Evolutionary conservation across 2,888 invertebrate species (phyloP).

Genomic region (Ischnus inquisitorius): DNA sequence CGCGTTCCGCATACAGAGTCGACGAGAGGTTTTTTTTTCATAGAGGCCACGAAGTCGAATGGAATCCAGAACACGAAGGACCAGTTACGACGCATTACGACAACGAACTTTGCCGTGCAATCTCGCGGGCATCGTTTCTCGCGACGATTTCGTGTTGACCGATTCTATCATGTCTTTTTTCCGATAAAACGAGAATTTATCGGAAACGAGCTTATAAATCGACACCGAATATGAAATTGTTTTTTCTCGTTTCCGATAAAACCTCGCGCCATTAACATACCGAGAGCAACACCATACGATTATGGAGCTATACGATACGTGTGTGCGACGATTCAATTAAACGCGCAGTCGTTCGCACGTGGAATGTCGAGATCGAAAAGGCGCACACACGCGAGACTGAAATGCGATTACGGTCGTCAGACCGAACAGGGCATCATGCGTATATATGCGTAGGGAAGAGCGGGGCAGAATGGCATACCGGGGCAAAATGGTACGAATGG

Average conservation of each 20-base stretch:
- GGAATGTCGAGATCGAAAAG: conserved; percentile 49
- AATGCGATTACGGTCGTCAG: conserved; percentile 61
- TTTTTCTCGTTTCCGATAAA: conserved; percentile 30
- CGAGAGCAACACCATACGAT: background rate
- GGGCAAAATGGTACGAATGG: no score
- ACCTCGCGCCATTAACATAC: background rate
- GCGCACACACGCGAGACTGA: conserved; percentile 28
- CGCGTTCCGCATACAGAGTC: conserved; percentile 36
- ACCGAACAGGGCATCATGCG: conserved; percentile 15
- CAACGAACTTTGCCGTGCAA: background rate
- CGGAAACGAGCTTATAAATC: background rate
- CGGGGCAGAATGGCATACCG: no score
- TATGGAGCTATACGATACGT: background rate
- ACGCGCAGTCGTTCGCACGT: conserved; percentile 54
- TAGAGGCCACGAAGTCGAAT: background rate
- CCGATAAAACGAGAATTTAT: background rate
- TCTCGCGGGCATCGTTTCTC: background rate
- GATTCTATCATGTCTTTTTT: background rate
- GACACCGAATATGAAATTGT: background rate
- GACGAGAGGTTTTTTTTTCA: background rate
- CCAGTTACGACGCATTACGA: background rate
- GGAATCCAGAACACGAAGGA: background rate
- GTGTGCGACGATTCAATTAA: conserved; percentile 43
- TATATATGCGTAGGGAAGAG: conserved; percentile 35
- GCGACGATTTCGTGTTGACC: background rate